Evolutionary conservation across 35 echinoderm and acorn worm genomes (phyloP), one percentile per base, ranked within the genome.

Genomic region (Diadema setosum): DNA sequence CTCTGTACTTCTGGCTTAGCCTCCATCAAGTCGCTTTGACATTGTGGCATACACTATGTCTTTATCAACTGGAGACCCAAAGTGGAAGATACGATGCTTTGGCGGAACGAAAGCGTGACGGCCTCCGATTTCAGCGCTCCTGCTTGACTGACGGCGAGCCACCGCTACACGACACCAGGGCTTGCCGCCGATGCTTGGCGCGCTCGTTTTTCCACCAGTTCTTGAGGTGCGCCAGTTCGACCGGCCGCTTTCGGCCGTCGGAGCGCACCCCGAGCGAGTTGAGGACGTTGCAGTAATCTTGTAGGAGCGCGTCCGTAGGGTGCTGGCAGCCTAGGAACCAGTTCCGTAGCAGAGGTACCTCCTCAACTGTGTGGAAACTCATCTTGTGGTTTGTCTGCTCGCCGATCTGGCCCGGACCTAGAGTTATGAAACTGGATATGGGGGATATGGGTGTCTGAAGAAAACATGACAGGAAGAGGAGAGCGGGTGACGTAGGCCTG

Each of bases 201-300:
- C 83, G 26, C 83, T 60, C 83, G 18, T 85, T 85, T 42, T 85
- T 85, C 83, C 83, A 85, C 83, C 83, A 85, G 37, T 61, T 42
- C 43, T 63, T 85, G 17, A 85, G 57, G 45, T 85, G 83, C 46
- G 29, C 65, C 31, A 41, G 52, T 67, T 58, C 59, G 57, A 85
- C 59, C 0, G 83, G 83, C 35, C 36, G 29, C 55, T 85, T 58
- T 9, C 12, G 29, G 0, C 58, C 57, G 4, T 15, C 29, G 14
- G 46, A 32, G 55, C 83, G 20, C 2, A 27, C 33, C 46, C 17
- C 36, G 26, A 25, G 31, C 26, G 20, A 34, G 83, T 85, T 85
- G 7, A 85, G 83, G 32, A 64, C 45, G 57, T 85, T 65, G 37
- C 50, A 58, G 55, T 61, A 85, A 20, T 85, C 31, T 15, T 85